These are phyloP conservation scores for Forbesichthys papilliferus DNA, from an alignment of 2,113 vertebrate species.

Conservation along the genomic window DNA sequence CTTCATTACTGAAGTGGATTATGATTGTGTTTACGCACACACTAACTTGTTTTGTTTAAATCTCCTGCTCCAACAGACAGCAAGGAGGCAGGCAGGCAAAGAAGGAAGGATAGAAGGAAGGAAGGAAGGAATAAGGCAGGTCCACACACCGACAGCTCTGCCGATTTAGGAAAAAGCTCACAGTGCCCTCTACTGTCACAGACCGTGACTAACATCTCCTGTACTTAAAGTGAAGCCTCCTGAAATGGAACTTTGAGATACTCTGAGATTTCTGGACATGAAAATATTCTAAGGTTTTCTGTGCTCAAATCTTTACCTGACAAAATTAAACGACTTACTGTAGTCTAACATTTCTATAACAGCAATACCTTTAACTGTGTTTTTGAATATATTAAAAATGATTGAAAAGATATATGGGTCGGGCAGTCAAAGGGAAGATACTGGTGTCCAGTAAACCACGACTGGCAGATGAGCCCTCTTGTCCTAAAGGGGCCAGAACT, in stretches of 20 bases:
- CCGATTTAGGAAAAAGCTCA: slow-evolving; percentile 60
- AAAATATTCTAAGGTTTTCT: too few species aligned
- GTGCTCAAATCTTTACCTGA: background rate
- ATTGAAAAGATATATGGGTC: too few species aligned
- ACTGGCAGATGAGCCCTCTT: too few species aligned
- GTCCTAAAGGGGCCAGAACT: slow-evolving; percentile 26
- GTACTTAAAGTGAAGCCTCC: background rate
- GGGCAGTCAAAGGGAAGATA: too few species aligned
- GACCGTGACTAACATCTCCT: background rate
- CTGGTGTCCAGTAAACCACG: too few species aligned
- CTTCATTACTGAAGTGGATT: slow-evolving; percentile 70
- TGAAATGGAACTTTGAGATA: too few species aligned
- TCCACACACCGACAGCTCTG: slow-evolving; percentile 34
- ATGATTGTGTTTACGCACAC: slow-evolving; percentile 67
- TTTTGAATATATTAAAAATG: background rate
- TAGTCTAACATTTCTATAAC: slow-evolving; percentile 9
- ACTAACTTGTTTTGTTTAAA: slow-evolving; percentile 72
- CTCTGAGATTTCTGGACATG: too few species aligned
- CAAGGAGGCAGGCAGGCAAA: slow-evolving; percentile 20
- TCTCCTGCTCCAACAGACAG: slow-evolving; percentile 53
- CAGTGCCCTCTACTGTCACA: slow-evolving; percentile 75
- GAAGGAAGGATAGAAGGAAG: too few species aligned
- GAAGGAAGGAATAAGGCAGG: background rate
- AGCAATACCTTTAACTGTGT: background rate
- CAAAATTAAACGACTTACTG: slow-evolving; percentile 16